A percentile compares a stretch with the other conserved stretches of the same genome.
Conservation (phyloP, 2,113 vertebrate species). For the Oplegnathus fasciatus region DNA sequence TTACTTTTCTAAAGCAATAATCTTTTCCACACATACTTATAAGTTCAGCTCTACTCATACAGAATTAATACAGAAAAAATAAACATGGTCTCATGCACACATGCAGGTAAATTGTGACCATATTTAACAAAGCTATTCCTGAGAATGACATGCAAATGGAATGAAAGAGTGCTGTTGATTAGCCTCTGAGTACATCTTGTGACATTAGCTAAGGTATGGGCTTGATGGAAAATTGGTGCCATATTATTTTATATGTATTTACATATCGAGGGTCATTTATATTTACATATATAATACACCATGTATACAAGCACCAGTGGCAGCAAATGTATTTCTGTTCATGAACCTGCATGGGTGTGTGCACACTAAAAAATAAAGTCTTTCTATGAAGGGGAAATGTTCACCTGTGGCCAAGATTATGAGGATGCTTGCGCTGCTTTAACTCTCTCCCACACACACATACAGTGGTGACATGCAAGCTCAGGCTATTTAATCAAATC, state of each 20-base stretch:
- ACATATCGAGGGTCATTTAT: neutral
- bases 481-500: constrained; percentile 74
- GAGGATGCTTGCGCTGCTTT: constrained; percentile 1
- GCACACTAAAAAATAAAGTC: neutral
- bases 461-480: constrained; percentile 45
- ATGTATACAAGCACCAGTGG: neutral
- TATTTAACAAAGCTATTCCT: neutral
- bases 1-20: neutral
- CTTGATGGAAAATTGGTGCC: neutral
- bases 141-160: neutral
- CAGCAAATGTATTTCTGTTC: neutral
- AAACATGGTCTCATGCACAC: neutral
- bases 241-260: neutral
- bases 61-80: too few species aligned
- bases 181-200: neutral
- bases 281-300: neutral
- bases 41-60: neutral
- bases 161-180: neutral
- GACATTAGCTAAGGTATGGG: neutral
- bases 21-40: neutral
- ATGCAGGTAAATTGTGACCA: neutral
- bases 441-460: constrained; percentile 12
- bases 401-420: constrained; percentile 28
- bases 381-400: neutral
- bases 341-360: neutral